These are phyloP conservation scores for Penelope pileata DNA, from an alignment of 2,113 vertebrate species.

Conservation along the genomic window DNA sequence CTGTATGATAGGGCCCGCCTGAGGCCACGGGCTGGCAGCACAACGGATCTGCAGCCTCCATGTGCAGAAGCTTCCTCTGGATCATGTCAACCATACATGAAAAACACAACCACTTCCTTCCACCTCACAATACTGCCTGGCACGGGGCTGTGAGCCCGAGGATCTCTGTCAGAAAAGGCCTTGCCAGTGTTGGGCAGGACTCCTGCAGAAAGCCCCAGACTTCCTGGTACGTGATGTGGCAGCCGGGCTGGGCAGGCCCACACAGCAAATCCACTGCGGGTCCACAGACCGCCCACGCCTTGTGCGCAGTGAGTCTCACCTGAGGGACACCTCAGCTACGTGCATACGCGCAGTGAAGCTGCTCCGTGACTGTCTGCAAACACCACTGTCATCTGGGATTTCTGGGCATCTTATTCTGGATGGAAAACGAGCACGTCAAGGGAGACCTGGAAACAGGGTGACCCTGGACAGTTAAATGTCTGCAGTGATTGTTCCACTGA, in stretches of 20 bases:
- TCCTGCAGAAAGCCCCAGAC: neutral
- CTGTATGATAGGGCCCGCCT: neutral
- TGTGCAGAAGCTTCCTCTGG: neutral
- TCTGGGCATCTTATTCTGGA: neutral
- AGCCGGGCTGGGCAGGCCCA: neutral
- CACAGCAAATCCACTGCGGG: neutral
- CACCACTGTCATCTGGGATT: neutral
- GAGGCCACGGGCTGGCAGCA: neutral
- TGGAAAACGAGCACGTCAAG: neutral
- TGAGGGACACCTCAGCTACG: neutral
- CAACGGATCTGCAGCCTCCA: neutral
- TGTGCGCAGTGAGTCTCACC: neutral
- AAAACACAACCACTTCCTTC: neutral
- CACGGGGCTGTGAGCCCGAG: neutral
- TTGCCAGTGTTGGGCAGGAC: neutral
- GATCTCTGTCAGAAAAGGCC: neutral
- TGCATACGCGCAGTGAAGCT: rapidly evolving
- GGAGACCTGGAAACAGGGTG: neutral
- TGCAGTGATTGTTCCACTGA: neutral
- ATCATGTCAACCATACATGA: neutral
- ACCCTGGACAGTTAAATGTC: neutral
- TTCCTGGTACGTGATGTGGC: rapidly evolving
- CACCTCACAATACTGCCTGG: neutral
- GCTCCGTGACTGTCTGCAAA: neutral
- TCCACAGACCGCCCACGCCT: neutral